phyloP scores from a whole-genome alignment of 2,888 invertebrate species.

The Drosophila kanekoi region DNA sequence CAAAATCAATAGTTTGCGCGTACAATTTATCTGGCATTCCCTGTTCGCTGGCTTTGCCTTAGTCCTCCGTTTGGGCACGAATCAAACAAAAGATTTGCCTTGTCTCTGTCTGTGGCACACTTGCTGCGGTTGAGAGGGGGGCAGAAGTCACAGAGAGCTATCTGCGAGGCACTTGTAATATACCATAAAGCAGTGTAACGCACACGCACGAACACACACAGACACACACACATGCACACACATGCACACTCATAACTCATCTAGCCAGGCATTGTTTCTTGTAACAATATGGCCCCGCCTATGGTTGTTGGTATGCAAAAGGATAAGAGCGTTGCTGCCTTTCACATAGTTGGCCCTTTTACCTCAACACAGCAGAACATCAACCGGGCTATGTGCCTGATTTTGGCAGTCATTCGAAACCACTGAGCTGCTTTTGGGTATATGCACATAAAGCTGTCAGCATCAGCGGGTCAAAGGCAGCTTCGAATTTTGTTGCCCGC shows the following conservation, averaged over 20 bases:
- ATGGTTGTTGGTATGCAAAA: conserved; percentile 19
- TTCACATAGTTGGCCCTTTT: conserved; percentile 44
- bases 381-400: conserved; percentile 47
- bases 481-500: conserved; percentile 11
- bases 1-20: conserved; percentile 73
- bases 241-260: conserved; percentile 59
- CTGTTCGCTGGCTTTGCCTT: conserved; percentile 37
- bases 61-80: conserved; percentile 58
- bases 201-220: conserved; percentile 16
- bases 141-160: conserved; percentile 7
- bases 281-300: conserved; percentile 64
- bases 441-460: conserved; percentile 73
- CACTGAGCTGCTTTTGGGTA: conserved; percentile 69
- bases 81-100: conserved; percentile 65
- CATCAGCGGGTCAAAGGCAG: conserved; percentile 49
- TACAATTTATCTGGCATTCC: conserved; percentile 57
- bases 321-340: neutral
- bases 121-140: conserved; percentile 16
- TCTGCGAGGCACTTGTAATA: conserved; percentile 51
- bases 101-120: conserved; percentile 46
- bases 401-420: conserved; percentile 71
- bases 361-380: conserved; percentile 34
- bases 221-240: conserved; percentile 9
- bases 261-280: conserved; percentile 66
- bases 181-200: conserved; percentile 45